A percentile compares a stretch with the other conserved stretches of the same genome.
Evolutionary conservation across 53 echinoderm and acorn worm species (phyloP).

Genomic region (Holothuria leucospilota): DNA sequence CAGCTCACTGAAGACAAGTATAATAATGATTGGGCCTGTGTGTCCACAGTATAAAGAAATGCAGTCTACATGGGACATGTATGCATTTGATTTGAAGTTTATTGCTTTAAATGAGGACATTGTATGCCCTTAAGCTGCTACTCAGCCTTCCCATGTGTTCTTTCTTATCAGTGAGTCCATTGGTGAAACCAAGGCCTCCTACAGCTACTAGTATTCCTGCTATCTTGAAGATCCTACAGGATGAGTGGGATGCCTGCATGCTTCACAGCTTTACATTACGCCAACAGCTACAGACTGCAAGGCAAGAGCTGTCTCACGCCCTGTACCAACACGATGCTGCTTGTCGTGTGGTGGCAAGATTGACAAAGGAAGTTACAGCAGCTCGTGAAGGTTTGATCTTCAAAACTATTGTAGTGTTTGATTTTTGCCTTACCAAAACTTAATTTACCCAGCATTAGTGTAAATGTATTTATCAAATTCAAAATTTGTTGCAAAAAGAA

Average conservation of each 20-base stretch:
- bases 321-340: slow-evolving; percentile 99
- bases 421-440: too few relatives aligned
- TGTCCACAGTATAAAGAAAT: too few relatives aligned
- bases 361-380: slow-evolving; percentile 96
- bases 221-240: slow-evolving; percentile 97
- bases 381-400: slow-evolving; percentile 88
- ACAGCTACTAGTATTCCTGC: slow-evolving; percentile 99
- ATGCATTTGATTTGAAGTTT: background rate
- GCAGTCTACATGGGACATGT: too few relatives aligned
- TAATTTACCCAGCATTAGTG: too few relatives aligned
- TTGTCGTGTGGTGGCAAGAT: slow-evolving; percentile 95
- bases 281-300: slow-evolving; percentile 96
- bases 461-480: too few relatives aligned
- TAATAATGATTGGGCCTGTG: too few relatives aligned
- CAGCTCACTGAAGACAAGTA: too few relatives aligned
- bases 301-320: slow-evolving; percentile 98
- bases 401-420: too few relatives aligned
- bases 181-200: slow-evolving; percentile 95
- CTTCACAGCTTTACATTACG: slow-evolving; percentile 97
- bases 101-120: background rate
- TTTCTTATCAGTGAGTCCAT: slow-evolving; percentile 68
- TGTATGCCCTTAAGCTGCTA: too few relatives aligned
- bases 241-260: slow-evolving; percentile 99
- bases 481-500: too few relatives aligned
- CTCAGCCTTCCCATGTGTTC: background rate